Evolutionary conservation across 2,888 invertebrate species (phyloP).

Genomic region (Acleris holmiana): DNA sequence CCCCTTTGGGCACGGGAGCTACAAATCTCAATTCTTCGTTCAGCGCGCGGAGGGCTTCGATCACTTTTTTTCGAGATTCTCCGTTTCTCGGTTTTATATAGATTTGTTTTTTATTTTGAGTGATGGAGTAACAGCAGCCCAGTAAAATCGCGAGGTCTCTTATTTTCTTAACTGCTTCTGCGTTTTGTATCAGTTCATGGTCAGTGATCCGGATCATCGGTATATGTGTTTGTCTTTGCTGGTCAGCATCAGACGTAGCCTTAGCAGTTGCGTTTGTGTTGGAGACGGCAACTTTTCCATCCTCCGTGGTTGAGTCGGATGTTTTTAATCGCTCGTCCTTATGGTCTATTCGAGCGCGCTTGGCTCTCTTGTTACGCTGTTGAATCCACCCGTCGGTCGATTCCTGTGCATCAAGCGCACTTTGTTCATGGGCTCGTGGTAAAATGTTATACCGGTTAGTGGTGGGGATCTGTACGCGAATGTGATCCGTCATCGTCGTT

Average conservation of each 20-base stretch:
- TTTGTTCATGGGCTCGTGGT: slow-evolving; percentile 2
- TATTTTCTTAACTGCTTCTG: slow-evolving; percentile 15
- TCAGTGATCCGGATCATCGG: slow-evolving; percentile 13
- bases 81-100: slow-evolving; percentile 10
- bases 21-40: slow-evolving; percentile 15
- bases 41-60: slow-evolving; percentile 7
- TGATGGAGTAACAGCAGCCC: background rate
- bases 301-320: too few species aligned
- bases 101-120: background rate
- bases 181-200: slow-evolving; percentile 6
- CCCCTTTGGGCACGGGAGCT: slow-evolving; percentile 16
- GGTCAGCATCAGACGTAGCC: background rate
- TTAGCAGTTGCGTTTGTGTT: background rate
- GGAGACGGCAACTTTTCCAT: background rate
- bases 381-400: background rate
- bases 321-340: too few species aligned
- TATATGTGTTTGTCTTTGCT: background rate
- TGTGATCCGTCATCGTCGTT: too few species aligned
- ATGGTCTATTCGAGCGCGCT: slow-evolving; percentile 6
- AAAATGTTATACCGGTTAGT: slow-evolving; percentile 10
- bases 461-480: slow-evolving; percentile 1
- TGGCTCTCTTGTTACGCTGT: background rate
- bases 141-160: slow-evolving; percentile 1
- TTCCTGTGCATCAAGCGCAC: background rate
- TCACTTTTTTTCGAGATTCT: slow-evolving; percentile 10